These are phyloP conservation scores for Lophochroa leadbeateri DNA, from an alignment of 2,113 vertebrate genomes.

Conservation along the genomic window DNA sequence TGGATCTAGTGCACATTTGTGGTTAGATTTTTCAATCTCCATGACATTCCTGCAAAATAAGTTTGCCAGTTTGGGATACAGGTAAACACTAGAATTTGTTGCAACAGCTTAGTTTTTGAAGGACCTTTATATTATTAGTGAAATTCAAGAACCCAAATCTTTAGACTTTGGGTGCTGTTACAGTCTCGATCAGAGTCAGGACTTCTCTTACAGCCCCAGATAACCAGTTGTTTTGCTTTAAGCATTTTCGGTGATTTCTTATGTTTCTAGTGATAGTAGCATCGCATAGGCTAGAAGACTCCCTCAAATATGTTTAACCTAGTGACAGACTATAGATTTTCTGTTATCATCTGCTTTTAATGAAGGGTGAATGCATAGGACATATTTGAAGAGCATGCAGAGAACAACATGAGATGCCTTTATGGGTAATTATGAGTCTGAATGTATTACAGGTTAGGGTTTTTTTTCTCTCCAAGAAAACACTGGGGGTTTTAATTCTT, in stretches of 20 bases:
- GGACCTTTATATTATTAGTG: background rate
- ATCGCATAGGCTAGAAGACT: background rate
- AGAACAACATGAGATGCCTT: background rate
- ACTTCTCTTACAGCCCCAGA: background rate
- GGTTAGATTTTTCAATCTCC: background rate
- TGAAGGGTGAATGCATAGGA: background rate
- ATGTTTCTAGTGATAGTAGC: background rate
- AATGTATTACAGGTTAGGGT: background rate
- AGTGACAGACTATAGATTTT: background rate
- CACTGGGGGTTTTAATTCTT: rapidly evolving
- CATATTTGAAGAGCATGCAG: background rate
- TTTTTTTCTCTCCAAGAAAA: background rate
- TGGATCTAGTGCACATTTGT: background rate
- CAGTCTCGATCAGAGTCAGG: background rate
- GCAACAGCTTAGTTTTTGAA: background rate
- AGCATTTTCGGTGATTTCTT: background rate
- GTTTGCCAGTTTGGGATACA: background rate
- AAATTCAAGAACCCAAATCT: background rate
- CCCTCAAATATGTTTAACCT: background rate
- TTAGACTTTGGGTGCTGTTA: background rate
- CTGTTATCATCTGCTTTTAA: background rate
- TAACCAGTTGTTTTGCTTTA: background rate
- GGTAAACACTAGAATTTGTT: background rate
- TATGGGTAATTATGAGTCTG: background rate
- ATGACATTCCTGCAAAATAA: background rate